Evolutionary conservation across 2,113 vertebrate genomes (phyloP), one percentile per base, ranked within the genome.

Genomic region (Gasterosteus nipponicus): DNA sequence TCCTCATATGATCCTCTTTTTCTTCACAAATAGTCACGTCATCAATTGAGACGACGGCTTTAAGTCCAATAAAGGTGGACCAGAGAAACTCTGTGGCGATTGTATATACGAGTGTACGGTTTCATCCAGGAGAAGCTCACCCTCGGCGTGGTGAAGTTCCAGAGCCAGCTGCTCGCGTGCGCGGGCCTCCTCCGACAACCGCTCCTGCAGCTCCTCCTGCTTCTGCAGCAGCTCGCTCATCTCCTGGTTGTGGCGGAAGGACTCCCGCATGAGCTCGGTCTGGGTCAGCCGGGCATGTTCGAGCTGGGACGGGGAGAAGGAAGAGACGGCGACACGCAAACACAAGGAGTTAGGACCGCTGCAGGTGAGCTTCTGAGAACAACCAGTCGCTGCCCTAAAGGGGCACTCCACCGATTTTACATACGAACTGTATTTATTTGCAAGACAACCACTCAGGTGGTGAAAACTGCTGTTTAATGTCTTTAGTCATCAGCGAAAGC

Each of bases 261-360:
- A 97, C 83, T 99, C 97, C 65, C 93, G 94, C 94, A 98, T 92
- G 89, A 99, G 93, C 75, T 99, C 97, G 9, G 98, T 99, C 93
- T 99, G 96, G 57, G 97, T 95, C 77, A 96, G 78, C 89, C 93
- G 95, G 31, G 97, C 98, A 91, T 99, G 98, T 86, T 99, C 97
- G 46, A 99, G 94, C 98, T 99, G 75, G 57, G 35, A 78, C 61
- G 75, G 35, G 38, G 14, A 54, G 57, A 69, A 11, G 33, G 58
- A 15, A 62, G 56, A 85, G 31, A 56, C 0, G 2, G 53, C 11
- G 19, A 72, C 42, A 61, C 11, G 22, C 10, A 35, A 38, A 18
- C 10, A 33, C n/a, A 67, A 67, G 26, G 19, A 4, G 54, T 29
- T 10, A 12, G 56, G 19, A 14, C 11, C 44, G 19, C 4, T 62